Percentiles rank a stretch among this genome's conserved stretches.
Conservation (phyloP, 2,797 vertebrate genomes). For the Odontamblyopus lacepedii region DNA sequence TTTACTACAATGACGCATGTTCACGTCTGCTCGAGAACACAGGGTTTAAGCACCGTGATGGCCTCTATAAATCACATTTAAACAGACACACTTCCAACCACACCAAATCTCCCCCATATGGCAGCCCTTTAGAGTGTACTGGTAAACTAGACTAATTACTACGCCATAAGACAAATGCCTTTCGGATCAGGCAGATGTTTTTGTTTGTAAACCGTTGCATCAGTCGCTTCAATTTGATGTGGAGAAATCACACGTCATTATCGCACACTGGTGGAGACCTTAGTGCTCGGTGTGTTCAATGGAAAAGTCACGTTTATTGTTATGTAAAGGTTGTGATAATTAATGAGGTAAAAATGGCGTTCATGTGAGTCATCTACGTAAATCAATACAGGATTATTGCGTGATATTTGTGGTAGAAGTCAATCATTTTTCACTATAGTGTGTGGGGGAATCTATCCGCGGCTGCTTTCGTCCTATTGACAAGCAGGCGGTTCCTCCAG, state of each 20-base stretch:
- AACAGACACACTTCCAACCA: slow-evolving; percentile 71
- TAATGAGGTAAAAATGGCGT: slow-evolving; percentile 11
- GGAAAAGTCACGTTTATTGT: not conserved
- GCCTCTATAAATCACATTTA: slow-evolving; percentile 72
- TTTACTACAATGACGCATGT: slow-evolving; percentile 24
- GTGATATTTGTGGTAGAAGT: slow-evolving; percentile 34
- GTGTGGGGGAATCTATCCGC: slow-evolving; percentile 9
- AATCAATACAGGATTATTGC: slow-evolving; percentile 47
- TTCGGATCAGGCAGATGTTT: slow-evolving; percentile 61
- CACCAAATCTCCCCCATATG: slow-evolving; percentile 73
- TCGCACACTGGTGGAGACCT: slow-evolving; percentile 17
- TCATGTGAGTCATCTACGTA: slow-evolving; percentile 21
- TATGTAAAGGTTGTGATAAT: slow-evolving; percentile 7
- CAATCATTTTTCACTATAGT: slow-evolving; percentile 10
- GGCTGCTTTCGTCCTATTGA: not conserved
- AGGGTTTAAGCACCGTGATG: slow-evolving; percentile 50
- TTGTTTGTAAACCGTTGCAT: slow-evolving; percentile 63
- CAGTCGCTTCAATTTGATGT: slow-evolving; percentile 41
- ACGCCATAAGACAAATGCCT: slow-evolving; percentile 51
- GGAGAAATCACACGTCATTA: slow-evolving; percentile 31
- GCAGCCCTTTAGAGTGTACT: slow-evolving; percentile 67
- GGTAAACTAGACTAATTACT: slow-evolving; percentile 70
- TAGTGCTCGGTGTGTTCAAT: not conserved
- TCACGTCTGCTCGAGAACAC: slow-evolving; percentile 36
- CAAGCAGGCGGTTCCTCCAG: too few species aligned